Conservation (phyloP, 2,797 vertebrate species). For the Phataginus tetradactyla region DNA sequence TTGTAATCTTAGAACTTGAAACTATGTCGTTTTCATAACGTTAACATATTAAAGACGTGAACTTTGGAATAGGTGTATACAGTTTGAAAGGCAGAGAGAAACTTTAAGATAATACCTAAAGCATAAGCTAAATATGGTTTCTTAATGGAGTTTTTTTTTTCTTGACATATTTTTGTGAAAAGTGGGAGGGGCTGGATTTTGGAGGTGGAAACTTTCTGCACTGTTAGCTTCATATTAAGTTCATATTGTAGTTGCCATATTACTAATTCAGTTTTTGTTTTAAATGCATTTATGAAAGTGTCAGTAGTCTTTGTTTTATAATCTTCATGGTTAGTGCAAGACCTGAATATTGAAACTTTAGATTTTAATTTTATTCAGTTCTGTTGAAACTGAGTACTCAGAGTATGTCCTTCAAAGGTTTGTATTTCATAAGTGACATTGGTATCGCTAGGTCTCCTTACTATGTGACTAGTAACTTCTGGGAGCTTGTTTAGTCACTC, state of each 20-base stretch:
- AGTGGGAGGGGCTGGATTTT: background rate
- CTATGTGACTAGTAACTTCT: constrained; percentile 50
- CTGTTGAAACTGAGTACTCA: background rate
- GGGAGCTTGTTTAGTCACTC: constrained; percentile 9
- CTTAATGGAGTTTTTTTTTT: background rate
- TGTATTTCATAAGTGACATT: constrained; percentile 17
- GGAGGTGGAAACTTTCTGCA: constrained; percentile 1
- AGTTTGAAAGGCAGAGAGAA: constrained; percentile 31
- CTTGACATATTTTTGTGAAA: background rate
- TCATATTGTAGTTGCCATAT: constrained; percentile 3
- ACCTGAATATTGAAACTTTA: constrained; percentile 26
- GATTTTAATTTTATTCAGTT: constrained; percentile 18
- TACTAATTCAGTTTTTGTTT: constrained; percentile 8
- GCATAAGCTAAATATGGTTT: constrained; percentile 20
- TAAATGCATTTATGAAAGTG: background rate
- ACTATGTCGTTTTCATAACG: background rate
- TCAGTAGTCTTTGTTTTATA: constrained; percentile 30
- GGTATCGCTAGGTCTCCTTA: constrained; percentile 8
- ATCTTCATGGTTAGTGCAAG: constrained; percentile 34
- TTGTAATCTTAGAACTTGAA: background rate
- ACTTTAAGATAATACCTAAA: background rate
- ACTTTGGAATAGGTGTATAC: background rate
- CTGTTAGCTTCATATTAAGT: constrained; percentile 38
- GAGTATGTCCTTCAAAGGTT: constrained; percentile 1
- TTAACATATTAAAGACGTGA: constrained; percentile 4